Evolutionary conservation across 1,140 invertebrate genomes (phyloP), one percentile per base, ranked within the genome.

Genomic region (Macrotrachela quadricornifera): DNA sequence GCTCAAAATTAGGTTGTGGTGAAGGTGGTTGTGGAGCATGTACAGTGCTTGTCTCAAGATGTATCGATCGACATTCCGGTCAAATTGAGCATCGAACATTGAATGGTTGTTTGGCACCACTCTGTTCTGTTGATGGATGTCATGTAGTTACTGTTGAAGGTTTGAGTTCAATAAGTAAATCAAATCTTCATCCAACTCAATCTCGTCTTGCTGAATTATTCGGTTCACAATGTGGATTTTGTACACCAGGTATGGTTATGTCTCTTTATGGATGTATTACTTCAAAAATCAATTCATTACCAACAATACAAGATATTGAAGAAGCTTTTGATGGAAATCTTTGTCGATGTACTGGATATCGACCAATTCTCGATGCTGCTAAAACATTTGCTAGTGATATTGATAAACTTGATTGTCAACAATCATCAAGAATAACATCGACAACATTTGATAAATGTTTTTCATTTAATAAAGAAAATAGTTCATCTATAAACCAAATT

Each of bases 1-100:
- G 81, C 10, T 85, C 81, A 0, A 85, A 86, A 62, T 73, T 71
- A 10, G 64, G 69, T 62, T 86, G 83, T 59, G 68, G 74, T 12
- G 83, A 87, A 66, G 84, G 82, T 21, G 82, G 82, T 1, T 86
- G 83, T 61, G 83, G 83, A 0, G 75, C 75, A 1, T 87, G 83
- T 61, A 70, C 83, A 16, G 82, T 85, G 3, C 67, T 30, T 2
- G 9, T 30, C 2, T 30, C 21, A 4, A 2, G 8, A 30, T 30
- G 21, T 30, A 8, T 30, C 8, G 21, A 30, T 30, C 21, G 21
- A 30, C 21, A 30, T 4, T 30, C 21, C 8, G 21, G 21, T 30
- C 21, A 30, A 4, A 2, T 30, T 30, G 21, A 30, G 8, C 21
- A 52, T 52, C 42, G 50, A 38, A 45, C 50, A 16, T 42, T 42